Percentiles rank a stretch among this genome's conserved stretches.
Conservation (phyloP, 2,113 vertebrate species). For the Hylia prasina region DNA sequence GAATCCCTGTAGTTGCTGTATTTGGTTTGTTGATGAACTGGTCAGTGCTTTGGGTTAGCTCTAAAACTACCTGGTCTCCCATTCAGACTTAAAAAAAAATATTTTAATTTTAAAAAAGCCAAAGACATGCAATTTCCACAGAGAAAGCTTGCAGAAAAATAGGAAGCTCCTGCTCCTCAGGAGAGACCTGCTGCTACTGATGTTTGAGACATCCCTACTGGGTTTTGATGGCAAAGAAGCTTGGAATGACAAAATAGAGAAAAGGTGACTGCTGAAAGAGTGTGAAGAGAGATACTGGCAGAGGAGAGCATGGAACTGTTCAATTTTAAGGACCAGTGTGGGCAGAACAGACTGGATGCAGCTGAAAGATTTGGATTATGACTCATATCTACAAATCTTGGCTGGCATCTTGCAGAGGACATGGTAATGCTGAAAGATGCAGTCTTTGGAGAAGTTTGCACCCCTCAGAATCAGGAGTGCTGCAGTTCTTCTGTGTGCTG, state of each 20-base stretch:
- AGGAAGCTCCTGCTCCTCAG: neutral
- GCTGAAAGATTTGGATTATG: neutral
- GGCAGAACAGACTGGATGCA: constrained; percentile 1
- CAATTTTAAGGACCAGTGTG: neutral
- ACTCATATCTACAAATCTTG: neutral
- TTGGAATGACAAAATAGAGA: neutral
- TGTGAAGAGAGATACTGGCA: neutral
- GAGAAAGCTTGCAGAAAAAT: neutral
- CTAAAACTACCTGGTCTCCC: neutral
- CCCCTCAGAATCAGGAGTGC: neutral
- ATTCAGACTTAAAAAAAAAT: neutral
- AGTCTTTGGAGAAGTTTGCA: neutral
- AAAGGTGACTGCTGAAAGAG: neutral
- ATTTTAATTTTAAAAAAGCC: neutral
- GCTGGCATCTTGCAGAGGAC: neutral
- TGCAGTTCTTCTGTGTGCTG: neutral
- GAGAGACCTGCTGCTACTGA: neutral
- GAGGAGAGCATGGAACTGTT: neutral
- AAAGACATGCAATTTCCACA: neutral
- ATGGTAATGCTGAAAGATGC: neutral
- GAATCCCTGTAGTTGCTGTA: neutral
- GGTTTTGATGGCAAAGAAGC: neutral
- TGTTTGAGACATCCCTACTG: neutral
- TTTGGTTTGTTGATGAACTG: neutral
- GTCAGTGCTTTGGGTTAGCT: neutral